phyloP scores from a whole-genome alignment of 2,888 invertebrate genomes.

The Trachelus troglodyta region DNA sequence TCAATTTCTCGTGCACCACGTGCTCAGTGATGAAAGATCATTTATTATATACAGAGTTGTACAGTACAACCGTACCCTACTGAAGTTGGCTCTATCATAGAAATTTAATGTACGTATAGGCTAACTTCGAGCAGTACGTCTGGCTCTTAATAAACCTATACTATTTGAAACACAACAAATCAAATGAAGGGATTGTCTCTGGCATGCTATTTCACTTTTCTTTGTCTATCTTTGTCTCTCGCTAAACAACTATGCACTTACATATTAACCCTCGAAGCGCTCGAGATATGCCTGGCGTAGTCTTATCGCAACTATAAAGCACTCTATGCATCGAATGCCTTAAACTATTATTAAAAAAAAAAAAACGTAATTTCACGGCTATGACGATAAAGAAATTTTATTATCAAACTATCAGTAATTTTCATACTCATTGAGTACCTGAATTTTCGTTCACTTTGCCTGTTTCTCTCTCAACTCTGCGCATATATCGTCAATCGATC shows the following conservation, averaged over 20 bases:
- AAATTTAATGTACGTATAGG: background rate
- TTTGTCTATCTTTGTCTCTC: background rate
- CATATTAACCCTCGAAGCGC: background rate
- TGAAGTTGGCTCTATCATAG: too few species aligned
- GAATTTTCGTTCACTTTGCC: constrained; percentile 17
- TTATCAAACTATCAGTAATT: constrained; percentile 14
- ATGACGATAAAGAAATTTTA: constrained; percentile 15
- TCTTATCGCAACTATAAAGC: background rate
- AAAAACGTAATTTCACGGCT: background rate
- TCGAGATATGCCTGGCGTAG: background rate
- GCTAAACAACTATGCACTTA: constrained; percentile 25
- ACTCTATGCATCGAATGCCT: background rate
- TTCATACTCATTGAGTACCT: background rate
- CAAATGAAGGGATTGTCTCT: background rate
- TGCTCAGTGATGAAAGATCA: background rate
- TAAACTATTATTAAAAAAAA: background rate
- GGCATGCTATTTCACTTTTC: constrained; percentile 5
- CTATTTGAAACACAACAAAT: background rate
- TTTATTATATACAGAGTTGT: background rate
- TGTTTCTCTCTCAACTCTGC: background rate
- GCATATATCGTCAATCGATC: background rate
- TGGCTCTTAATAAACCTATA: background rate
- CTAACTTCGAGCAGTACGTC: background rate
- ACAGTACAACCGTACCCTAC: background rate
- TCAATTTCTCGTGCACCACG: background rate